Evolutionary conservation across 2,797 vertebrate species (phyloP), one percentile per base, ranked within the genome.

Genomic region (Hemibagrus guttatus): DNA sequence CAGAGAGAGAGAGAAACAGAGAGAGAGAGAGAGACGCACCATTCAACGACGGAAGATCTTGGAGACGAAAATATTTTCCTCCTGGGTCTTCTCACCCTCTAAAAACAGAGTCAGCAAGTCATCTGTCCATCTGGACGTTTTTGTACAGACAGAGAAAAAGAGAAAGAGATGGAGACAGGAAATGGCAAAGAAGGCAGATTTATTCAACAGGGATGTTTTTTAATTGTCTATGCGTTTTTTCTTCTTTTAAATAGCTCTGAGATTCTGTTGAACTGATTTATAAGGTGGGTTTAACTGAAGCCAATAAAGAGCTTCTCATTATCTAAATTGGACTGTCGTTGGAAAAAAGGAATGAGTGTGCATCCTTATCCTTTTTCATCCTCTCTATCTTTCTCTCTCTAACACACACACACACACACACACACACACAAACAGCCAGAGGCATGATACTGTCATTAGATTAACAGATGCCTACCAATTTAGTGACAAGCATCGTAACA

Each of bases 281-380:
- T 72, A 79, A 80, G 84, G 31, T 46, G 81, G 26, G 42, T 87
- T 91, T 91, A 89, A 89, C 86, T 87, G 86, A 86, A 80, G 81
- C 86, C 76, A 86, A 63, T 85, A 89, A 86, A 83, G 82, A 88
- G 83, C 81, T 87, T 82, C 86, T 90, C 86, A 87, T 91, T 90
- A 90, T 88, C 87, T 87, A 85, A 87, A 91, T 90, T 91, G 86
- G 66, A 81, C 86, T 89, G 86, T 91, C 87, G 69, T 61, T 74
- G 71, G 23, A 81, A 78, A 74, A 87, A 88, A 90, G 46, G 59
- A 83, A 89, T 71, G 69, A 80, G 68, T 76, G 49, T 28, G n/a
- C 26, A 35, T 89, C 78, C 81, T 85, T 23, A 9, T 80, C 31
- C 58, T 82, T 54, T 78, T 26, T 71, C 12, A 58, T n/a, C 31